Base-by-base conservation (phyloP, 2,888 invertebrate genomes). In the Nomada flava region DNA sequence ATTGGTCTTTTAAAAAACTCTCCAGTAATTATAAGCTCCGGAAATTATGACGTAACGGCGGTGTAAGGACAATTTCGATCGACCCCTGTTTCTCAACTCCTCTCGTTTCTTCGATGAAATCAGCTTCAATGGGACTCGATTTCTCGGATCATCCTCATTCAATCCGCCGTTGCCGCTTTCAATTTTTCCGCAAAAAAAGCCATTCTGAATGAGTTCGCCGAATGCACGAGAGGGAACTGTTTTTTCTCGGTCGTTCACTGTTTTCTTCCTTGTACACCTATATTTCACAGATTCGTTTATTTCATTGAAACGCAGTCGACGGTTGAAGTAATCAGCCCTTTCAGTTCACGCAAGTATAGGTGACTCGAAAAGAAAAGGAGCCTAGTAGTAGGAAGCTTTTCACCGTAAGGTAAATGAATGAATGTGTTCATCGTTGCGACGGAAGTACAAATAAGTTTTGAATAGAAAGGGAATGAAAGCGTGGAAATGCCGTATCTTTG, bases 341-440 rank as follows among this genome's bases (percentile, higher is more conserved):
- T 68, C 57, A 62, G 20, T 59, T 47, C 44, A 26, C 23, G 52
- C 50, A 18, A 26, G 36, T 50, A 71, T 42, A 47, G 72, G 36
- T 55, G 68, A 20, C 29, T 36, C n/a, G 72, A 11, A 53, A 60
- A 52, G 82, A 53, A 52, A 44, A 42, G 74, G 18, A 11, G 53
- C 36, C 73, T 23, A 36, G 73, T 52, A 57, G 80, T 57, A 15
- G 82, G 11, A 29, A 18, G 53, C 81, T 73, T 87, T 89, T 89
- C 90, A 88, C 81, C 82, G 87, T 74, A 79, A 77, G 79, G 79
- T 83, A 77, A 89, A 87, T 82, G 60, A 47, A 63, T 82, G 85
- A 87, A 88, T 85, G 86, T 83, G 86, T 86, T 89, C 85, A 88
- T 85, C 84, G 85, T 76, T 53, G 76, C 50, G 53, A 67, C 70